These are phyloP conservation scores for Parapsyche elsis DNA, from an alignment of 1,140 invertebrate species.

Conservation along the genomic window DNA sequence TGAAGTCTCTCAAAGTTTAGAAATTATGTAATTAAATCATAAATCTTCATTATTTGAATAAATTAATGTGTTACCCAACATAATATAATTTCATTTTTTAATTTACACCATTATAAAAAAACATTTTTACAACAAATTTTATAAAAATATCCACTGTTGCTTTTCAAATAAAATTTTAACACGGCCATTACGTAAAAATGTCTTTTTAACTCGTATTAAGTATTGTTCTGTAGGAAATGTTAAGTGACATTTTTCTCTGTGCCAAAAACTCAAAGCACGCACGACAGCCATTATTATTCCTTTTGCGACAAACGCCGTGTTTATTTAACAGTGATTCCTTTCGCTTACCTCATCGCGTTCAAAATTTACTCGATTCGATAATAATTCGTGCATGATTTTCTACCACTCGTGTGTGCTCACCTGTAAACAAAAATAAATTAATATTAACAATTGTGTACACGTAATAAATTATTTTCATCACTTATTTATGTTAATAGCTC, in stretches of 20 bases:
- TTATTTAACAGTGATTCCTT: background rate
- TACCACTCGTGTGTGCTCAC: background rate
- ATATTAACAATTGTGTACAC: background rate
- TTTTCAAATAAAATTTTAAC: too few species aligned
- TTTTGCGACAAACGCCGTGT: background rate
- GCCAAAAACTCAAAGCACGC: background rate
- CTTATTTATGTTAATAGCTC: background rate
- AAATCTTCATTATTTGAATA: too few species aligned
- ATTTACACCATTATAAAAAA: too few species aligned
- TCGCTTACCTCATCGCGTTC: constrained; percentile 16
- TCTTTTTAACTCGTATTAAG: too few species aligned
- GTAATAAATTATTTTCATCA: background rate
- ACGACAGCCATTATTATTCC: background rate
- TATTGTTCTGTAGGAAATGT: too few species aligned
- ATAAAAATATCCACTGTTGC: too few species aligned
- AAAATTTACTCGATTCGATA: background rate
- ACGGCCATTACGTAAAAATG: too few species aligned
- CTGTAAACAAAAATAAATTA: constrained; percentile 4
- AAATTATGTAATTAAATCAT: too few species aligned
- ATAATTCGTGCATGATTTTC: background rate
- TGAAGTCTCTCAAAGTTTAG: background rate
- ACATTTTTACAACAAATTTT: too few species aligned
- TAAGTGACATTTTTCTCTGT: background rate
- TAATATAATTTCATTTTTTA: too few species aligned
- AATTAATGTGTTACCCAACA: too few species aligned